These are phyloP conservation scores for Calameuta pallipes DNA, from an alignment of 2,888 invertebrate species.

Conservation along the genomic window DNA sequence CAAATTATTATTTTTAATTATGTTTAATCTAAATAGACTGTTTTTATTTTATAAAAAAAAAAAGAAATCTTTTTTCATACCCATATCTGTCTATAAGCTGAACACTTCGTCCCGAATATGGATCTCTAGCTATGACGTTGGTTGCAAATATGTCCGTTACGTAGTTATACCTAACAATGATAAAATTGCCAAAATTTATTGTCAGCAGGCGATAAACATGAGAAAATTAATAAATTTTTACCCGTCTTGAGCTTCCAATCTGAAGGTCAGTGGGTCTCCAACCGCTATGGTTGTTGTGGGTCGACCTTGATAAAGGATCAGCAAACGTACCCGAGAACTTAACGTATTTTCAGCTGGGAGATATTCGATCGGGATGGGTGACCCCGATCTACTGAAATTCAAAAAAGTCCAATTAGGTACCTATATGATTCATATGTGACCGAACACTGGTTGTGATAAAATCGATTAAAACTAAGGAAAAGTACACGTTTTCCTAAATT, in stretches of 20 bases:
- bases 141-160: constrained; percentile 92
- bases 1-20: not conserved
- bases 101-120: constrained; percentile 90
- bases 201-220: not conserved
- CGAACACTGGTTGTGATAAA: not conserved
- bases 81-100: constrained; percentile 91
- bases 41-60: not conserved
- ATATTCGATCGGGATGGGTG: constrained; percentile 93
- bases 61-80: constrained; percentile 67
- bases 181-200: not conserved
- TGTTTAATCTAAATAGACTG: not conserved
- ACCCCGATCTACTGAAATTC: constrained; percentile 77
- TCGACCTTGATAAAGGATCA: constrained; percentile 89
- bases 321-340: constrained; percentile 86
- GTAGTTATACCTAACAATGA: constrained; percentile 74
- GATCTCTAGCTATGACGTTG: constrained; percentile 92
- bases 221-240: constrained; percentile 26
- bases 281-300: constrained; percentile 95
- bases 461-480: not conserved
- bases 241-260: constrained; percentile 89
- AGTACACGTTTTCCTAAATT: not conserved
- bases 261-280: constrained; percentile 90
- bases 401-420: not conserved
- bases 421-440: not conserved
- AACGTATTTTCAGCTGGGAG: constrained; percentile 91